Evolutionary conservation across 1,140 invertebrate genomes (phyloP).

Genomic region (Chymomyza costata): DNA sequence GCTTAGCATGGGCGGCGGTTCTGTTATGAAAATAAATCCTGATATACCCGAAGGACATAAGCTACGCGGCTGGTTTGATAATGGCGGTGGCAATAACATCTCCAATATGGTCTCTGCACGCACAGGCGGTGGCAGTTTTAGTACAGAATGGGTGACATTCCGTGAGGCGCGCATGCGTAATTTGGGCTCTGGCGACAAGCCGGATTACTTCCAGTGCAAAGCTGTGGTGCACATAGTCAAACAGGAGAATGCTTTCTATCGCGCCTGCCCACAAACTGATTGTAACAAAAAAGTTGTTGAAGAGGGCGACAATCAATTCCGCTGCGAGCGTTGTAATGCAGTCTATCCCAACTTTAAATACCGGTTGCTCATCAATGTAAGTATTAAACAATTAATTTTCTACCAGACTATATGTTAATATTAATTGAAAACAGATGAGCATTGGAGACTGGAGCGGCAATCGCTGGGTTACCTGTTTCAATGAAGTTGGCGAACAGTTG

Average conservation of each 20-base stretch:
- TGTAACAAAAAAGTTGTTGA: conserved; percentile 97
- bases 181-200: conserved; percentile 82
- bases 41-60: conserved; percentile 91
- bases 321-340: conserved; percentile 95
- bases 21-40: conserved; percentile 87
- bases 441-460: conserved; percentile 88
- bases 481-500: conserved; percentile 88
- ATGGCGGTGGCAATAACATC: conserved; percentile 80
- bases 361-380: conserved; percentile 87
- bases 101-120: conserved; percentile 80
- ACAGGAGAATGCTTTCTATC: conserved; percentile 85
- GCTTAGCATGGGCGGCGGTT: conserved; percentile 75
- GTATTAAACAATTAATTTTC: conserved; percentile 74
- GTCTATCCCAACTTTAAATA: conserved; percentile 92
- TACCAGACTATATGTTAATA: not conserved
- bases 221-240: conserved; percentile 82
- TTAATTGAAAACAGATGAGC: conserved; percentile 78
- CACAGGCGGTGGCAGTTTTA: conserved; percentile 75
- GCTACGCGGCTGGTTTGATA: conserved; percentile 93
- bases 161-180: conserved; percentile 82
- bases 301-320: conserved; percentile 87
- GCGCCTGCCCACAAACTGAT: conserved; percentile 88
- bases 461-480: conserved; percentile 93
- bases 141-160: conserved; percentile 82
- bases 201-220: conserved; percentile 86